Conservation (phyloP, 2,797 vertebrate genomes). For the Lemur catta region DNA sequence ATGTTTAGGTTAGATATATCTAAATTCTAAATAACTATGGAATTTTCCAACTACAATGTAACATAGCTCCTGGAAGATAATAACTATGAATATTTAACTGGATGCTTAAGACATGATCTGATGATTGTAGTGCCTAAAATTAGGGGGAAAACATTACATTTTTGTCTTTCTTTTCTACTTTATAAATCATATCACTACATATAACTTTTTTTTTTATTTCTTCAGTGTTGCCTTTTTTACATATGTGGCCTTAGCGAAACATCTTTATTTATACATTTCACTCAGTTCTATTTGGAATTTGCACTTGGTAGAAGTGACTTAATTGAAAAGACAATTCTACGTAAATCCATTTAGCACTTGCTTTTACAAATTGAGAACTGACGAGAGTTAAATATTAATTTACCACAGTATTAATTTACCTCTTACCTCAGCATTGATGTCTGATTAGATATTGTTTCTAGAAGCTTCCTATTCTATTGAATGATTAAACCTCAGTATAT, state of each 20-base stretch:
- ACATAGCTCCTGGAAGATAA: neutral
- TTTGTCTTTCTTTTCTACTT: neutral
- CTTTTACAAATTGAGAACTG: neutral
- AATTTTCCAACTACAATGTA: neutral
- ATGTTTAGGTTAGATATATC: neutral
- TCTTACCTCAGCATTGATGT: constrained; percentile 4
- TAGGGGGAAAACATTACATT: neutral
- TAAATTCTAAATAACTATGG: neutral
- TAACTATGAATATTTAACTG: neutral
- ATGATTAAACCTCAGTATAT: constrained; percentile 57
- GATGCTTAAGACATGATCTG: neutral
- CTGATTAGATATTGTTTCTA: constrained; percentile 61
- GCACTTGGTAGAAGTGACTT: neutral
- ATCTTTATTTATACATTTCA: neutral
- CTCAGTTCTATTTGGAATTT: neutral
- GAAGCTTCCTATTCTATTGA: constrained; percentile 43
- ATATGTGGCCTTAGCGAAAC: neutral
- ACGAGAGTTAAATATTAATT: constrained; percentile 37
- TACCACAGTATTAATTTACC: neutral
- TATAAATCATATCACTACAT: neutral
- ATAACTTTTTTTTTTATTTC: neutral
- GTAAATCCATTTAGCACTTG: neutral
- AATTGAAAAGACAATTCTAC: neutral
- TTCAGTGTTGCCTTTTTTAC: neutral
- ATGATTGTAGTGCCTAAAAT: neutral